Conservation (phyloP, 2,113 vertebrate genomes). For the Hypocryptadius cinnamomeus region DNA sequence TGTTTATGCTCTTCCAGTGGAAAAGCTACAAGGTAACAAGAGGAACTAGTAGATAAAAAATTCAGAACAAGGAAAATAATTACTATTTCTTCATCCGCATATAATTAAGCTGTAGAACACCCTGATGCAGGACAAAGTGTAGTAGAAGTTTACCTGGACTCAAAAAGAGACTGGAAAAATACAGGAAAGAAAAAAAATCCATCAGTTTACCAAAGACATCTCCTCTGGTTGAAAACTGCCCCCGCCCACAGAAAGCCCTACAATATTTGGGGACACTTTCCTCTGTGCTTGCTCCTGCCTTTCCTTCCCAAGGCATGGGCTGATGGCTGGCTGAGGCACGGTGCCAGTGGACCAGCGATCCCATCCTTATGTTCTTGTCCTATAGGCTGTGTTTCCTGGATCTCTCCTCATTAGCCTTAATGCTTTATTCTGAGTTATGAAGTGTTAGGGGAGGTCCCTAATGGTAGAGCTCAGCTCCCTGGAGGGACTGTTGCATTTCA, state of each 20-base stretch:
- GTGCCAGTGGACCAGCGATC: neutral
- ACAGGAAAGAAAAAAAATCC: neutral
- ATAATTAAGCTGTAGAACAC: neutral
- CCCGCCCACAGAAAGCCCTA: neutral
- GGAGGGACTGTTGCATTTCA: neutral
- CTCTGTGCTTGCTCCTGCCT: neutral
- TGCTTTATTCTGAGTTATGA: neutral
- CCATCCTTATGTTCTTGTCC: neutral
- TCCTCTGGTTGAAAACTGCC: rapidly evolving
- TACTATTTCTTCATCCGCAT: neutral
- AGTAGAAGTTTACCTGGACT: neutral
- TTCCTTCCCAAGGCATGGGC: neutral
- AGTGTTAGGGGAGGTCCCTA: neutral
- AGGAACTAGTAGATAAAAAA: neutral
- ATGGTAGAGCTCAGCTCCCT: neutral
- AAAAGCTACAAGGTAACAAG: neutral
- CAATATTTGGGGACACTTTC: neutral
- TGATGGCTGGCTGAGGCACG: neutral
- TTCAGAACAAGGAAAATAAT: neutral
- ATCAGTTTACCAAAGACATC: neutral
- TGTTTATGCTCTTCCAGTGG: neutral
- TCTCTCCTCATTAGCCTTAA: neutral
- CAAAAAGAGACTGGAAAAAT: neutral
- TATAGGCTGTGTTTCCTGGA: neutral
- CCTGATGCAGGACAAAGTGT: neutral